phyloP scores from a whole-genome alignment of 2,888 invertebrate species.

The Labia minor region DNA sequence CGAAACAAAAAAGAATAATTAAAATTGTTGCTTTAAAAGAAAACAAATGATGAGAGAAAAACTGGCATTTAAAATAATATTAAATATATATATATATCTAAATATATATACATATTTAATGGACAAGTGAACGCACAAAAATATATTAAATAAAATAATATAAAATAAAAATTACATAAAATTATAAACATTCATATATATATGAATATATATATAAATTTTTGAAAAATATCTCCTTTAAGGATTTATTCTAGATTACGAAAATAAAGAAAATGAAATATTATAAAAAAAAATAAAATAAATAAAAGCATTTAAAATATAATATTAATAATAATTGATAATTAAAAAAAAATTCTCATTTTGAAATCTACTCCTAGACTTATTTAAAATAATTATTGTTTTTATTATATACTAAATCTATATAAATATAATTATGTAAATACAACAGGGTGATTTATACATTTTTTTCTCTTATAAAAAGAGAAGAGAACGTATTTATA shows the following conservation, averaged over 20 bases:
- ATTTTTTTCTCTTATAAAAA: too few species aligned
- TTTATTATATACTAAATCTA: too few species aligned
- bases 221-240: neutral
- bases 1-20: too few species aligned
- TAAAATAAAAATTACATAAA: neutral
- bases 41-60: neutral
- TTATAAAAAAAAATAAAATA: too few species aligned
- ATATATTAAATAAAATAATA: neutral
- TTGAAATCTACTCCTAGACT: neutral
- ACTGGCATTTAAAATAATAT: neutral
- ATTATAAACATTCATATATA: neutral
- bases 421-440: too few species aligned
- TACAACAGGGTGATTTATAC: too few species aligned
- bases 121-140: neutral
- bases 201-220: slow-evolving; percentile 2
- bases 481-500: too few species aligned
- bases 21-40: too few species aligned
- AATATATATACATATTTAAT: too few species aligned
- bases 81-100: too few species aligned
- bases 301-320: too few species aligned
- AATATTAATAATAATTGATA: neutral
- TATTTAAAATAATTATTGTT: neutral
- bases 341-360: neutral
- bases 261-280: too few species aligned
- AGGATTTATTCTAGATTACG: neutral